Conservation (phyloP, 2,113 vertebrate species). For the Cervus canadensis region DNA sequence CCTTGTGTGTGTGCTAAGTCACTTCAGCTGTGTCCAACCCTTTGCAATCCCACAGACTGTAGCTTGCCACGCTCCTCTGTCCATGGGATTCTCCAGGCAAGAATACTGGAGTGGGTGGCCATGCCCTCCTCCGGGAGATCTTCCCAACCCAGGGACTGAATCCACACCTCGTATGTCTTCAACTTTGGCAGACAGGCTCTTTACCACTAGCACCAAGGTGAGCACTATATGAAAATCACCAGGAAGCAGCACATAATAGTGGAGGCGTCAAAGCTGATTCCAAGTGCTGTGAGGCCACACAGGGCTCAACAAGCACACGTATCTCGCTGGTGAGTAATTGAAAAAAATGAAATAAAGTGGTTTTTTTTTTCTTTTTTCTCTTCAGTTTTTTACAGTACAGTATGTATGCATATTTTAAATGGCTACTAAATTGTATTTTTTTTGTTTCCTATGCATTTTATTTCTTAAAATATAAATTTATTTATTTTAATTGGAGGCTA, state of each 20-base stretch:
- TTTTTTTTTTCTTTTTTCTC: background rate
- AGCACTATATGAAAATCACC: background rate
- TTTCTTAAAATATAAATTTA: background rate
- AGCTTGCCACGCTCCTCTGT: background rate
- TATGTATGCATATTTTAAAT: background rate
- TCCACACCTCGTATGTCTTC: background rate
- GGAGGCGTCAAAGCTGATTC: background rate
- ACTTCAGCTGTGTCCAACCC: background rate
- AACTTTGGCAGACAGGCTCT: background rate
- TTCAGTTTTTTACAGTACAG: background rate
- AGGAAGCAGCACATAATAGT: background rate
- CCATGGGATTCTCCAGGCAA: background rate
- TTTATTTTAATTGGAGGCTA: background rate
- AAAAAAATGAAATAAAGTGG: background rate
- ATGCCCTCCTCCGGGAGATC: background rate
- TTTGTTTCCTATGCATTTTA: background rate
- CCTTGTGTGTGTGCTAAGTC: background rate
- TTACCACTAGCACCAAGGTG: background rate
- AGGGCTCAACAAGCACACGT: background rate
- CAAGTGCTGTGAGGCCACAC: background rate
- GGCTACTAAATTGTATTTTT: background rate
- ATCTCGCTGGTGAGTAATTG: background rate
- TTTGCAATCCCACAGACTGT: fast-evolving
- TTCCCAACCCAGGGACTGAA: background rate
- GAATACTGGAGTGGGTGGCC: background rate